phyloP scores from a whole-genome alignment of 2,797 vertebrate species.

The Chelon labrosus region DNA sequence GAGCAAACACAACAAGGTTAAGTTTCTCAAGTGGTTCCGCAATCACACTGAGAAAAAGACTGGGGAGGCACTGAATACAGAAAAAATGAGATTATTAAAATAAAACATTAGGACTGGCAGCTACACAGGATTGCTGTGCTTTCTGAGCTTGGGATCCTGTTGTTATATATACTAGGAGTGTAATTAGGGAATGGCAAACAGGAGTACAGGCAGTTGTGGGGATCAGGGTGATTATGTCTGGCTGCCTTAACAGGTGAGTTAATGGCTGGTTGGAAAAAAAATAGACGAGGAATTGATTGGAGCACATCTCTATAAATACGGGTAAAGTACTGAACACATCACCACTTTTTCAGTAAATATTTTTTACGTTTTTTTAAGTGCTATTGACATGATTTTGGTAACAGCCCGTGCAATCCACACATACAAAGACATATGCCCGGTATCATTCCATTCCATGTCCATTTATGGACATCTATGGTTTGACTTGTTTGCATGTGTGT shows the following conservation, averaged over 20 bases:
- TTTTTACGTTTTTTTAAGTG: no score
- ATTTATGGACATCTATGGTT: no score
- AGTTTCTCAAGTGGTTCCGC: neutral
- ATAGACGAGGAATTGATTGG: constrained; percentile 1
- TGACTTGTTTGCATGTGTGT: no score
- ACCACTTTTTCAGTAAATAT: no score
- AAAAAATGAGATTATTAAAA: neutral
- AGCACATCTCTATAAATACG: neutral
- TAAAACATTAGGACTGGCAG: neutral
- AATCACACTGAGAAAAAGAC: neutral
- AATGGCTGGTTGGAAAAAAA: neutral
- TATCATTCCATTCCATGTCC: no score
- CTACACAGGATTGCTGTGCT: neutral
- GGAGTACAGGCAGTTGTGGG: neutral
- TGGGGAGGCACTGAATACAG: neutral
- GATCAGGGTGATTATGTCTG: constrained; percentile 8
- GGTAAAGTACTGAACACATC: no score
- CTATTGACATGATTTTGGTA: no score
- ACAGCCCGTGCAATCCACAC: no score
- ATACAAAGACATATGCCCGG: no score
- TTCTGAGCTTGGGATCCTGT: neutral
- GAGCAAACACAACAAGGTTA: no score
- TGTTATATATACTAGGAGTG: neutral
- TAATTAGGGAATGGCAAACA: neutral
- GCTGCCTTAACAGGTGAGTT: constrained; percentile 1